Evolutionary conservation across 2,113 vertebrate species (phyloP).

Genomic region (Coptodon rendalli): DNA sequence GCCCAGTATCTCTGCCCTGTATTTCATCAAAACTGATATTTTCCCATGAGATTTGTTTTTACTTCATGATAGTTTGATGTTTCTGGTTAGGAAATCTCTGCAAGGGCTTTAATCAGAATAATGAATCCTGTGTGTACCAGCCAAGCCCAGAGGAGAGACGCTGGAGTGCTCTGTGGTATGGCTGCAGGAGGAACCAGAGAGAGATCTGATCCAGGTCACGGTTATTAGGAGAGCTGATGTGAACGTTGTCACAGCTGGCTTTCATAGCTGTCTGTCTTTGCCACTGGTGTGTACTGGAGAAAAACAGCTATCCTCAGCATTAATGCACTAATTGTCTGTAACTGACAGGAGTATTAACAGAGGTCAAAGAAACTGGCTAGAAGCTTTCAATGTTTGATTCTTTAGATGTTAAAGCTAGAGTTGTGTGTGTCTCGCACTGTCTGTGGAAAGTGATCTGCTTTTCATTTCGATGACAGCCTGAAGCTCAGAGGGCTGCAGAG

Average conservation of each 20-base stretch:
- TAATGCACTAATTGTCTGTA: constrained; percentile 32
- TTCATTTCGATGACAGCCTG: neutral
- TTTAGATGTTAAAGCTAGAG: neutral
- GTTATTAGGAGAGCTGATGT: constrained; percentile 36
- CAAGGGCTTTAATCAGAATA: constrained; percentile 28
- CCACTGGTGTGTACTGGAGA: constrained; percentile 1
- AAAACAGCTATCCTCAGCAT: constrained; percentile 17
- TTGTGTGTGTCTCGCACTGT: neutral
- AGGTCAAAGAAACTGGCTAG: constrained; percentile 6
- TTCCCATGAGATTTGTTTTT: constrained; percentile 14
- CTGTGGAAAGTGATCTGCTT: constrained; percentile 23
- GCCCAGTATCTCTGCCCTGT: neutral
- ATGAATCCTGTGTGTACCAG: constrained; percentile 30
- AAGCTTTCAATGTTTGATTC: neutral
- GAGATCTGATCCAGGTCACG: constrained; percentile 32
- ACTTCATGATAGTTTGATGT: constrained; percentile 23
- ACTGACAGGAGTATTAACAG: constrained; percentile 16
- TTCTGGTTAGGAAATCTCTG: constrained; percentile 22
- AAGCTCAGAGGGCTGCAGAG: neutral
- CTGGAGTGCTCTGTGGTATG: neutral
- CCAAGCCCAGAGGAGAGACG: constrained; percentile 13
- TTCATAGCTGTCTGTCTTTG: constrained; percentile 17
- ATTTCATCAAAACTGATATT: neutral
- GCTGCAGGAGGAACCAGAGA: constrained; percentile 3
- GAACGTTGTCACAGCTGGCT: constrained; percentile 55